These are phyloP conservation scores for Aelia acuminata DNA, from an alignment of 2,888 invertebrate genomes.

Conservation along the genomic window DNA sequence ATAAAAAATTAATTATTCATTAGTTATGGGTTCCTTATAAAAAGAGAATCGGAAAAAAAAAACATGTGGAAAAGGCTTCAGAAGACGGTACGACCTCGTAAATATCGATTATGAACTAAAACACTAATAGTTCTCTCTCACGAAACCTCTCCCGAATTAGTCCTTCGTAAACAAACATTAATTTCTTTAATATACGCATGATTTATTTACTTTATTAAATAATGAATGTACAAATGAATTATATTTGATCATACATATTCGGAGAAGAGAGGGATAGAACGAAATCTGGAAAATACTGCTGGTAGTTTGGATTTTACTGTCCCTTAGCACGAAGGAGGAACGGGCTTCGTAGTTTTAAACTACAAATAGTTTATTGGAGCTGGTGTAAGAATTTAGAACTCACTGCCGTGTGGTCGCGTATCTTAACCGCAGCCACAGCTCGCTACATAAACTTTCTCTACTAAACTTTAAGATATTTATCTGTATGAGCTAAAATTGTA, in stretches of 20 bases:
- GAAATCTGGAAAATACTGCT: neutral
- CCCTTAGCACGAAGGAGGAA: neutral
- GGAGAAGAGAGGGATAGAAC: neutral
- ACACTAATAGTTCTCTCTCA: conserved; percentile 54
- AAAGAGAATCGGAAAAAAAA: neutral
- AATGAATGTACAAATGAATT: neutral
- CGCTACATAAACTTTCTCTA: neutral
- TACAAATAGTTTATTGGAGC: conserved; percentile 42
- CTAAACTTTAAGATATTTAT: neutral
- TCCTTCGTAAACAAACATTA: neutral
- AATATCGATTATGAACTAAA: conserved; percentile 51
- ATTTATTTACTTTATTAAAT: neutral
- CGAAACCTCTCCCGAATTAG: neutral
- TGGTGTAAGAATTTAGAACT: conserved; percentile 22
- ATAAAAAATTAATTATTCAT: too few species aligned
- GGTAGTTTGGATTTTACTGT: conserved; percentile 5
- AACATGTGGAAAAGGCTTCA: neutral
- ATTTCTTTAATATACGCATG: neutral
- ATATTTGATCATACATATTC: neutral
- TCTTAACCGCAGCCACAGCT: neutral
- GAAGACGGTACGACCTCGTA: conserved; percentile 39
- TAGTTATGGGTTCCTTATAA: too few species aligned
- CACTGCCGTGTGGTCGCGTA: neutral
- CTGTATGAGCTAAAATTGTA: neutral
- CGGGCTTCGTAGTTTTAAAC: neutral